Conservation (phyloP, 1,140 invertebrate genomes). For the Musca vetustissima region DNA sequence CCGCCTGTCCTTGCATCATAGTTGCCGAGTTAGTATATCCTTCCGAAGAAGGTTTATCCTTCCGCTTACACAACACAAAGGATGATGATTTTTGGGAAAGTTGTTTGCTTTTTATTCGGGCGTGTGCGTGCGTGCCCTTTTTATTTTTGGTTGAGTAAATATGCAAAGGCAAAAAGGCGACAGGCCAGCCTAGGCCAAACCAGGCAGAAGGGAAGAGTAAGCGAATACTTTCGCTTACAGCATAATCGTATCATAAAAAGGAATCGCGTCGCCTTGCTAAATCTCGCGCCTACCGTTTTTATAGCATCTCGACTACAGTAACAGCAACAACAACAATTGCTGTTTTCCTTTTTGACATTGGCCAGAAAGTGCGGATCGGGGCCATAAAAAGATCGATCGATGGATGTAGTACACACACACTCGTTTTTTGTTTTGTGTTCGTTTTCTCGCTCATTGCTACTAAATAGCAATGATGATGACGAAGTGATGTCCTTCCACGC, state of each 20-base stretch:
- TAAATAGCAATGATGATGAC: too few relatives aligned
- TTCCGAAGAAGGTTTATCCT: background rate
- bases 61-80: too few relatives aligned
- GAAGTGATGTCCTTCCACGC: constrained; percentile 9
- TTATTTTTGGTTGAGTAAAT: constrained; percentile 6
- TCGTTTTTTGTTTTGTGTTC: too few relatives aligned
- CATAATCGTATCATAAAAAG: constrained; percentile 8
- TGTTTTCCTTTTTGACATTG: constrained; percentile 6
- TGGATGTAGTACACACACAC: too few relatives aligned
- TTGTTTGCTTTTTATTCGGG: background rate
- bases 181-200: too few relatives aligned
- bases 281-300: constrained; percentile 22
- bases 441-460: too few relatives aligned
- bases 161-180: background rate
- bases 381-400: too few relatives aligned
- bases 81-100: background rate
- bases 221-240: background rate
- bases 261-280: constrained; percentile 15
- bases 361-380: background rate
- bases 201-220: too few relatives aligned
- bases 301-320: background rate
- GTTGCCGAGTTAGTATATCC: background rate
- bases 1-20: background rate
- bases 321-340: background rate
- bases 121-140: background rate